phyloP scores from a whole-genome alignment of 2,888 invertebrate species.

The Pyrrhia umbra region DNA sequence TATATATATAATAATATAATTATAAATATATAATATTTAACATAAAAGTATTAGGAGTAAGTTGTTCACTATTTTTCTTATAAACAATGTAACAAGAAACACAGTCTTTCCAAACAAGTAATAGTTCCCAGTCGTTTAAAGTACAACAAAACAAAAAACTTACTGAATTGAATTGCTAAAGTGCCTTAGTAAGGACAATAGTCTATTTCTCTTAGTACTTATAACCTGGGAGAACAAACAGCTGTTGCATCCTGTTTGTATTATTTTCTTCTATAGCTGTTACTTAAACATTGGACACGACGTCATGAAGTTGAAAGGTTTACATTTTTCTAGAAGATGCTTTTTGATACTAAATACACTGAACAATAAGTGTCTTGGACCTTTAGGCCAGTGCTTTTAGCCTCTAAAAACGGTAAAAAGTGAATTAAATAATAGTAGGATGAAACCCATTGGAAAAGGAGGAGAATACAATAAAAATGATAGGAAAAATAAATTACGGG shows the following conservation, averaged over 20 bases:
- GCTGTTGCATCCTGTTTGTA: slow-evolving; percentile 38
- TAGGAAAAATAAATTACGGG: too few relatives aligned
- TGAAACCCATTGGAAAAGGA: too few relatives aligned
- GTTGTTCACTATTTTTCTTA: not conserved
- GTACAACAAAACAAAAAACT: slow-evolving; percentile 36
- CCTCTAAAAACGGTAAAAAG: too few relatives aligned
- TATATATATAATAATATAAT: too few relatives aligned
- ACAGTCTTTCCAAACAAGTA: slow-evolving; percentile 20
- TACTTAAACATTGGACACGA: slow-evolving; percentile 13
- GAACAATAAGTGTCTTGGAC: not conserved
- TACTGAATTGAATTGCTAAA: slow-evolving; percentile 40
- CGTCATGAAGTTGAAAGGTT: slow-evolving; percentile 16
- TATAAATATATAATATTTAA: too few relatives aligned
- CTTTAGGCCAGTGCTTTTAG: too few relatives aligned
- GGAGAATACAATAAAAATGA: too few relatives aligned
- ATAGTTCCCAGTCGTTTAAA: slow-evolving; percentile 26
- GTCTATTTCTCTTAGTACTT: slow-evolving; percentile 39
- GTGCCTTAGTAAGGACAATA: slow-evolving; percentile 47
- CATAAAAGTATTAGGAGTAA: not conserved
- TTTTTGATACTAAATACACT: not conserved
- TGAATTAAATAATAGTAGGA: too few relatives aligned
- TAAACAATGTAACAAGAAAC: slow-evolving; percentile 16
- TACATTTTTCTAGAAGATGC: not conserved
- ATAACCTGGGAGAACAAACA: slow-evolving; percentile 27
- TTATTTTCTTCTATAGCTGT: slow-evolving; percentile 20